Evolutionary conservation across 1,140 invertebrate genomes (phyloP), one percentile per base, ranked within the genome.

Genomic region (Platyura marginata): DNA sequence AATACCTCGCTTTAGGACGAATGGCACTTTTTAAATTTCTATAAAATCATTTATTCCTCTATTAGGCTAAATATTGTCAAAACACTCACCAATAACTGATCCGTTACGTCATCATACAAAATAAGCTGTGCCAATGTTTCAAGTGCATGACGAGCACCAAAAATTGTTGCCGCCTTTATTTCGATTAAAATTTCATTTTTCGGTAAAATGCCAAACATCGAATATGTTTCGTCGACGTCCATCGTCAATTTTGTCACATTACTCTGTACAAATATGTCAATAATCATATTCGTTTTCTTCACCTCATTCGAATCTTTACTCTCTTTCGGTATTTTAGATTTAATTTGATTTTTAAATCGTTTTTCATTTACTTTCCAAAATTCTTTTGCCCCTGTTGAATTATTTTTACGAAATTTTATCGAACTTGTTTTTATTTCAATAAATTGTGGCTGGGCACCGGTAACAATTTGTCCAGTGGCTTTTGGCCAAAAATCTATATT

Each of bases 41-140:
- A n/a, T n/a, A n/a, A n/a, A n/a, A n/a, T n/a, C n/a, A n/a, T n/a
- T n/a, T n/a, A n/a, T n/a, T n/a, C n/a, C n/a, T n/a, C n/a, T n/a
- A n/a, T n/a, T n/a, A n/a, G n/a, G n/a, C n/a, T n/a, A n/a, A n/a
- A n/a, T n/a, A n/a, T n/a, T n/a, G n/a, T n/a, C n/a, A n/a, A n/a
- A n/a, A n/a, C n/a, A n/a, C n/a, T n/a, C n/a, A n/a, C n/a, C n/a
- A n/a, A n/a, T n/a, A n/a, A n/a, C n/a, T n/a, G n/a, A n/a, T n/a
- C n/a, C n/a, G 68, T 57, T 8, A 78, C 54, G 43, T 77, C 69
- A 47, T 81, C 73, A 42, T 65, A 74, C 3, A 79, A 64, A 2
- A 83, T 71, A 4, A 86, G 51, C 48, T 86, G 82, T 1, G 65
- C 61, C 0, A 86, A 59, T 0, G 81, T 83, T 61, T 84, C 80